Evolutionary conservation across 2,888 invertebrate genomes (phyloP).

Genomic region (Oasisia sp.): DNA sequence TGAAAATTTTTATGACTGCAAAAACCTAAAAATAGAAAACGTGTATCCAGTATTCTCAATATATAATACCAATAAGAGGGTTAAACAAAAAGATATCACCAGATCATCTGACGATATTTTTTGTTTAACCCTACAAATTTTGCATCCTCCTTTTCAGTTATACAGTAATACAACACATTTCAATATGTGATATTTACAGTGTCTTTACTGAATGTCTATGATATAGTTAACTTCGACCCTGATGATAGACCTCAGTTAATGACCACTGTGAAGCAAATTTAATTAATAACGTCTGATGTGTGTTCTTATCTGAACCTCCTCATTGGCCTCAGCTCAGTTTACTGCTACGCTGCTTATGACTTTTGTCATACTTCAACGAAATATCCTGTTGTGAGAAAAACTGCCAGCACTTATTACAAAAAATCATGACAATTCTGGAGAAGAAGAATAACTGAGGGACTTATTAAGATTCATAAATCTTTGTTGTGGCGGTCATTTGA

Average conservation of each 20-base stretch:
- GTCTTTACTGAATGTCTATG: neutral
- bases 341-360: neutral
- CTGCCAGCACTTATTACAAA: neutral
- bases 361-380: neutral
- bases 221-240: neutral
- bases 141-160: too few species aligned
- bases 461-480: conserved; percentile 6
- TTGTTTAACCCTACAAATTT: too few species aligned
- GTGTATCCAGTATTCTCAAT: too few species aligned
- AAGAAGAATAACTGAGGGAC: neutral
- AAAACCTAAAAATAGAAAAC: too few species aligned
- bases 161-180: too few species aligned
- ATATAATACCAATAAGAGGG: too few species aligned
- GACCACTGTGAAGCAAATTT: neutral
- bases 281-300: neutral
- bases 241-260: neutral
- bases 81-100: too few species aligned
- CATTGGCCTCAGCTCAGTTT: neutral
- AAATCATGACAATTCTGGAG: neutral
- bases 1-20: too few species aligned
- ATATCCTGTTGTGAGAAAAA: neutral
- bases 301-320: neutral
- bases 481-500: neutral
- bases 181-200: too few species aligned
- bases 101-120: too few species aligned